Evolutionary conservation across 2,888 invertebrate genomes (phyloP).

Genomic region (Crematogaster levior): DNA sequence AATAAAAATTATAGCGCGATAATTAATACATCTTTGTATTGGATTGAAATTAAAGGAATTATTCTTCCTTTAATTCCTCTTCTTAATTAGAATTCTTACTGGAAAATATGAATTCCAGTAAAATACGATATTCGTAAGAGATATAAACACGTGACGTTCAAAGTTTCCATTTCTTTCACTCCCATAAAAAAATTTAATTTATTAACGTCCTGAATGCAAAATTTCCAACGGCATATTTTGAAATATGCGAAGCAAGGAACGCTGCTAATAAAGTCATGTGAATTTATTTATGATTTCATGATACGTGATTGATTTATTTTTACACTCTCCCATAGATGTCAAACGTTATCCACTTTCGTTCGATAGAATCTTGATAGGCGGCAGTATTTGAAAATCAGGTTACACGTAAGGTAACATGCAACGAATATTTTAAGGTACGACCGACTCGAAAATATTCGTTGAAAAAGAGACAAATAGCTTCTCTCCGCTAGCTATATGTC

Average conservation of each 20-base stretch:
- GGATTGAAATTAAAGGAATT: background rate
- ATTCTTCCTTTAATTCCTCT: too few relatives aligned
- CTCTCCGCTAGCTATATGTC: background rate
- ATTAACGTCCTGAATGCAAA: background rate
- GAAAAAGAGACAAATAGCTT: slow-evolving; percentile 51
- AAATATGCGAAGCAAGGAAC: background rate
- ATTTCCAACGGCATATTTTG: background rate
- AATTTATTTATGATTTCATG: background rate
- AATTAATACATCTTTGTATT: background rate
- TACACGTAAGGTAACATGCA: slow-evolving; percentile 48
- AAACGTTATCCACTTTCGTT: slow-evolving; percentile 27
- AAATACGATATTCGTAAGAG: background rate
- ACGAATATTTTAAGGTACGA: slow-evolving; percentile 47
- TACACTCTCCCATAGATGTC: slow-evolving; percentile 22
- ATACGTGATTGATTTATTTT: slow-evolving; percentile 41
- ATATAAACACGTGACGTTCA: background rate
- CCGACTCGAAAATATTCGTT: slow-evolving; percentile 30
- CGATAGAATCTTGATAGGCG: slow-evolving; percentile 40
- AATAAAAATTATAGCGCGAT: background rate
- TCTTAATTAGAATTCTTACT: too few relatives aligned
- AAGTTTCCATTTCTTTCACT: too few relatives aligned
- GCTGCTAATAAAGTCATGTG: background rate
- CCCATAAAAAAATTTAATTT: background rate
- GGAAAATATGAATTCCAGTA: background rate
- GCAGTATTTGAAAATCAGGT: slow-evolving; percentile 46